Percentiles rank a stretch among this genome's conserved stretches.
Evolutionary conservation across 2,888 invertebrate genomes (phyloP).

Genomic region (Myopa tessellatipennis): DNA sequence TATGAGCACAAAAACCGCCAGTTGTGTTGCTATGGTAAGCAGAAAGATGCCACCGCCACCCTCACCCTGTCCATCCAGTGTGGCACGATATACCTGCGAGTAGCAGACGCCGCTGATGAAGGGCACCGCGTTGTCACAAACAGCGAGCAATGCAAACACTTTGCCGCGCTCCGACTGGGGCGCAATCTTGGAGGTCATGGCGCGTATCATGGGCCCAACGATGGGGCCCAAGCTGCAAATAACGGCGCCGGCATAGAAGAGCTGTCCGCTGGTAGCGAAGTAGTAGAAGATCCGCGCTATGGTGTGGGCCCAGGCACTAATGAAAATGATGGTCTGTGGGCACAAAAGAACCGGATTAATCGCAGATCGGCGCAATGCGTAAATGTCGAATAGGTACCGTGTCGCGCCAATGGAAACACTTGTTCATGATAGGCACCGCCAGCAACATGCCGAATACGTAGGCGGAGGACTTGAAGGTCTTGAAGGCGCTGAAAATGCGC

Average conservation of each 20-base stretch:
- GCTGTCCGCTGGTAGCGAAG: constrained; percentile 70
- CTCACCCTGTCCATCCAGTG: constrained; percentile 71
- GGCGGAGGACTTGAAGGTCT: constrained; percentile 78
- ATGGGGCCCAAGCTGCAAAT: constrained; percentile 82
- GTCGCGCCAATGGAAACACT: constrained; percentile 75
- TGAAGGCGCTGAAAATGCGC: constrained; percentile 77
- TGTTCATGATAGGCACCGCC: constrained; percentile 79
- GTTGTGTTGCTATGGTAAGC: constrained; percentile 78
- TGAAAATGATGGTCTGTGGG: constrained; percentile 74
- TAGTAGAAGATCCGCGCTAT: constrained; percentile 77
- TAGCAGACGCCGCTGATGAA: constrained; percentile 80
- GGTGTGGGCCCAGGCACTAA: constrained; percentile 79
- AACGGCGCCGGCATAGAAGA: constrained; percentile 80
- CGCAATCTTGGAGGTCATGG: constrained; percentile 84
- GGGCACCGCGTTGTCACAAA: constrained; percentile 84
- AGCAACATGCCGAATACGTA: constrained; percentile 79
- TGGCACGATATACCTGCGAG: constrained; percentile 77
- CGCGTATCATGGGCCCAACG: constrained; percentile 82
- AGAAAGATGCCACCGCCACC: constrained; percentile 76
- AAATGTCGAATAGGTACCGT: constrained; percentile 68
- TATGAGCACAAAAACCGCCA: constrained; percentile 74
- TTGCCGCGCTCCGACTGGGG: constrained; percentile 81
- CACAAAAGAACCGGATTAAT: neutral
- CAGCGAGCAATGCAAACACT: constrained; percentile 80
- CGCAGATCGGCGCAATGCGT: neutral